Evolutionary conservation across 2,888 invertebrate genomes (phyloP).

Genomic region (Cataglyphis altisquamis): DNA sequence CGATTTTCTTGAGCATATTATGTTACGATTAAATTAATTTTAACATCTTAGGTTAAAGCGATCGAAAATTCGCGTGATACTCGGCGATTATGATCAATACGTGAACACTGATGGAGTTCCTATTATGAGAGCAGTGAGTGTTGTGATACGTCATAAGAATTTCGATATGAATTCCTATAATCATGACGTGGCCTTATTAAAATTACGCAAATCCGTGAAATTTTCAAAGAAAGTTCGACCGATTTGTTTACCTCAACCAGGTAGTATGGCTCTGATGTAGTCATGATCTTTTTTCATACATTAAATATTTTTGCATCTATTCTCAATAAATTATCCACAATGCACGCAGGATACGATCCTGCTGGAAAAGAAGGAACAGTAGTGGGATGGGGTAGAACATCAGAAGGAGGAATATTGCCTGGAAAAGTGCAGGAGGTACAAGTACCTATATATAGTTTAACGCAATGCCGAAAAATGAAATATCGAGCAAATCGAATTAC

Average conservation of each 20-base stretch:
- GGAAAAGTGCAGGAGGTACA: slow-evolving; percentile 93
- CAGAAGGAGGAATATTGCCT: slow-evolving; percentile 93
- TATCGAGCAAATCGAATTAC: slow-evolving; percentile 94
- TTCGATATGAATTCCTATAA: slow-evolving; percentile 95
- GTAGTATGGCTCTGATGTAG: slow-evolving; percentile 84
- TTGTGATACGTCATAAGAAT: slow-evolving; percentile 92
- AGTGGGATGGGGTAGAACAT: slow-evolving; percentile 95
- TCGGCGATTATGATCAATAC: slow-evolving; percentile 95
- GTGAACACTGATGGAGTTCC: slow-evolving; percentile 92
- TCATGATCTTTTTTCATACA: neutral
- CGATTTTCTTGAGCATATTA: neutral
- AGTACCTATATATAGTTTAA: slow-evolving; percentile 93
- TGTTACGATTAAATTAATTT: neutral
- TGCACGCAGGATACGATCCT: slow-evolving; percentile 88
- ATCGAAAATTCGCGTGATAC: slow-evolving; percentile 93
- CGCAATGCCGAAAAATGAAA: slow-evolving; percentile 94
- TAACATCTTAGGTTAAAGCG: slow-evolving; percentile 89
- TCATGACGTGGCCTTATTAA: slow-evolving; percentile 94
- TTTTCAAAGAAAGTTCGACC: slow-evolving; percentile 93
- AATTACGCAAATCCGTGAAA: slow-evolving; percentile 91
- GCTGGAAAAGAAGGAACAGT: slow-evolving; percentile 92
- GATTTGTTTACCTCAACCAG: slow-evolving; percentile 91
- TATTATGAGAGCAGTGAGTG: slow-evolving; percentile 93
- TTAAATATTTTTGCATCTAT: neutral
- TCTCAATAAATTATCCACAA: neutral